Conservation (phyloP, 2,113 vertebrate genomes). For the Arothron firmamentum region DNA sequence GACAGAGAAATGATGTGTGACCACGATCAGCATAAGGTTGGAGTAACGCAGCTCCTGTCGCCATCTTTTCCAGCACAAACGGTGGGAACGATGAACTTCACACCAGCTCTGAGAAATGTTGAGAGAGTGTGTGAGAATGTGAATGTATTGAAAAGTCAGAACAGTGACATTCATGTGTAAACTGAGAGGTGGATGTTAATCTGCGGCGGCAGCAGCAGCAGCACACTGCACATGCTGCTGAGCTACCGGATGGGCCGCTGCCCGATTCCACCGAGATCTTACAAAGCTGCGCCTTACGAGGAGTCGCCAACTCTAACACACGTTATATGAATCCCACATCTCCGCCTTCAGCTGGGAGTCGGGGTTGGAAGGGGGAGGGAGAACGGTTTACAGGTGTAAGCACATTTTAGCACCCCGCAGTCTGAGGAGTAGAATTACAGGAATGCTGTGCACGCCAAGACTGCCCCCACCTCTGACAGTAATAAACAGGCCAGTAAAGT, state of each 20-base stretch:
- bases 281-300: constrained; percentile 17
- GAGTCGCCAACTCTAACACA: background rate
- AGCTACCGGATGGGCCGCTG: constrained; percentile 2
- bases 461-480: constrained; percentile 37
- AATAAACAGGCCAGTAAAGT: constrained; percentile 53
- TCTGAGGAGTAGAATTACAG: constrained; percentile 62
- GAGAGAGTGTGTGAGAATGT: constrained; percentile 12
- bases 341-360: constrained; percentile 16
- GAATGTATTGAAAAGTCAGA: constrained; percentile 23
- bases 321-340: constrained; percentile 11
- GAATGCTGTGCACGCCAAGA: constrained; percentile 38
- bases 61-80: background rate
- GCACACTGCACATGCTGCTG: background rate
- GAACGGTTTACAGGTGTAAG: constrained; percentile 63
- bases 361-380: constrained; percentile 53
- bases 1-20: too few relatives aligned
- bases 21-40: background rate
- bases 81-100: background rate
- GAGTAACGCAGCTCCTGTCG: background rate
- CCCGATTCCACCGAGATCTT: background rate
- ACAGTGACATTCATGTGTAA: constrained; percentile 40
- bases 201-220: constrained; percentile 17
- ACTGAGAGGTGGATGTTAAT: constrained; percentile 38
- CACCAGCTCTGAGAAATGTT: background rate
- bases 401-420: constrained; percentile 64